phyloP scores from a whole-genome alignment of 2,888 invertebrate genomes.

The Anodontia alba region DNA sequence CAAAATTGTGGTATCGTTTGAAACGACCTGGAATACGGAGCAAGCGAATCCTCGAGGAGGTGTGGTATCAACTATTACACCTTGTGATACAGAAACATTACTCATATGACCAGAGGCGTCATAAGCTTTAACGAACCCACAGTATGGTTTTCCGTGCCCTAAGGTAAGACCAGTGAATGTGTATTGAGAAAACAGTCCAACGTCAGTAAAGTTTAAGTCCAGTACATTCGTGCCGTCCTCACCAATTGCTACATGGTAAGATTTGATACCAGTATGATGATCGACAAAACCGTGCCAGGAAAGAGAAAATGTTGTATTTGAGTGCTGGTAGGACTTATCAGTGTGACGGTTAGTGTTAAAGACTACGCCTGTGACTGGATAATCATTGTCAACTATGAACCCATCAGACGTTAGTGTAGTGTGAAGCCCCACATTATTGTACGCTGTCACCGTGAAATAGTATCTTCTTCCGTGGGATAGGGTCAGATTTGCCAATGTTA shows the following conservation, averaged over 20 bases:
- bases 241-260: conserved; percentile 44
- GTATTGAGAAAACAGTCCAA: conserved; percentile 15
- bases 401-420: conserved; percentile 36
- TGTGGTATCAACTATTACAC: conserved; percentile 49
- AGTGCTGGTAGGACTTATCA: conserved; percentile 43
- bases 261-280: conserved; percentile 45
- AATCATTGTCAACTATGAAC: conserved; percentile 40
- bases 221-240: conserved; percentile 20
- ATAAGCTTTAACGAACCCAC: conserved; percentile 50
- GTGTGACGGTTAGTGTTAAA: conserved; percentile 50
- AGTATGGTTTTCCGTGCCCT: conserved; percentile 41
- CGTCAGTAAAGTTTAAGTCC: conserved; percentile 1
- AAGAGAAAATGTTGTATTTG: conserved; percentile 24
- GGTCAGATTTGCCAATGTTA: conserved; percentile 24
- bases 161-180: conserved; percentile 37
- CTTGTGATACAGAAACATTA: conserved; percentile 24
- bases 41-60: conserved; percentile 50
- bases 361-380: conserved; percentile 51
- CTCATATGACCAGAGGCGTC: conserved; percentile 57
- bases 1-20: too few relatives aligned
- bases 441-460: conserved; percentile 49
- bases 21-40: neutral
- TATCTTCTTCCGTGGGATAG: conserved; percentile 47
- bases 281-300: conserved; percentile 68
- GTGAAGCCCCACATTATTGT: conserved; percentile 45